Evolutionary conservation across 2,797 vertebrate species (phyloP), one percentile per base, ranked within the genome.

Genomic region (Hafferia zeledoni): DNA sequence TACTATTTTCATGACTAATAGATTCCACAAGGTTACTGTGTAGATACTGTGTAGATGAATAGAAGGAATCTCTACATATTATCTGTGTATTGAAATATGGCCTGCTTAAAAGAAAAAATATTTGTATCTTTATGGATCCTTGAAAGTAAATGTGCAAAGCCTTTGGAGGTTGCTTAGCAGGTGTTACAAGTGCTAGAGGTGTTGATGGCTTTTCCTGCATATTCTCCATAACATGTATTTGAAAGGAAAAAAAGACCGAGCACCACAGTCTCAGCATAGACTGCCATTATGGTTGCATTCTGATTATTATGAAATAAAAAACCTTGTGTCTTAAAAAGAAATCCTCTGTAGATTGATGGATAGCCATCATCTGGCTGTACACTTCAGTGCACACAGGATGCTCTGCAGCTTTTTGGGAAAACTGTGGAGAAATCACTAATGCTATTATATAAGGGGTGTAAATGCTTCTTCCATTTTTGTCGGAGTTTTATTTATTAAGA

Each of bases 201-300:
- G 7, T 37, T 87, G 41, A 44, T 31, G 79, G 19, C 4, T 72
- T 90, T 84, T 83, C 33, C 11, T 49, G 13, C 75, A 17, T 65
- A 49, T 55, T 61, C 22, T 59, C 13, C 23, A 7, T 28, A 57
- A 50, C 13, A 25, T 18, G 11, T 74, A 65, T 24, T 16, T 39
- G 31, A 65, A 60, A 71, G 10, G 8, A 1, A 49, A 24, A 61
- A 41, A 9, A 8, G 0, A 0, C 1, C 6, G 23, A 44, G 12
- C n/a, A 56, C 11, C 25, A 23, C 5, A 17, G 24, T 71, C 22
- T 75, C 30, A 69, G 6, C 44, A 44, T 28, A 60, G 37, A 22
- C 25, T 70, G 18, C 35, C 41, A 11, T 30, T 41, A 41, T 0
- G 2, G 13, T 56, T 70, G 2, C 6, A 67, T 70, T 84, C 52